A percentile compares a stretch with the other conserved stretches of the same genome.
phyloP scores from a whole-genome alignment of 2,888 invertebrate genomes.

The Alentia gelatinosa region DNA sequence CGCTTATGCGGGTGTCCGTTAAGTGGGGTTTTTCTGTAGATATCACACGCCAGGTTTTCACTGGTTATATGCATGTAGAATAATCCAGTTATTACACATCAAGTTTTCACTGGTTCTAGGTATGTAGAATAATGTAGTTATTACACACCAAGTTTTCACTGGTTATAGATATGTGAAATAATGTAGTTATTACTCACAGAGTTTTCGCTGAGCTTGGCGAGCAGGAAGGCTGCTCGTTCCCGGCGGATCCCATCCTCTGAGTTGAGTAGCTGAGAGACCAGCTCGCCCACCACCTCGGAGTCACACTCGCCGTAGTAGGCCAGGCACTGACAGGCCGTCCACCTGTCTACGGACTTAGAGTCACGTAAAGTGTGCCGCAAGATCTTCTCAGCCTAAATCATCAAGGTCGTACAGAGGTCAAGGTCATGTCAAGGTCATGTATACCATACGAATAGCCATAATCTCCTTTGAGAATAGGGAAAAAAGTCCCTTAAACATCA shows the following conservation, averaged over 20 bases:
- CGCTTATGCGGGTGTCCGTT: too few species aligned
- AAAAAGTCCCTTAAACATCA: too few species aligned
- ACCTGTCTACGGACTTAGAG: slow-evolving; percentile 75
- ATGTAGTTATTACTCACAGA: slow-evolving; percentile 70
- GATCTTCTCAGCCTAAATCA: slow-evolving; percentile 75
- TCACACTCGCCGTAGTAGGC: slow-evolving; percentile 78
- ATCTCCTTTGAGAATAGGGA: too few species aligned
- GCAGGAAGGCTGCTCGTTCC: slow-evolving; percentile 75
- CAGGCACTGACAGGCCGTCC: slow-evolving; percentile 80
- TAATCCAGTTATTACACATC: too few species aligned
- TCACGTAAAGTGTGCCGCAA: slow-evolving; percentile 71
- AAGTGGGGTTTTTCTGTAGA: too few species aligned
- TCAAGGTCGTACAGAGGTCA: slow-evolving; percentile 48
- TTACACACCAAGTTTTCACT: too few species aligned
- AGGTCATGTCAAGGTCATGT: not conserved
- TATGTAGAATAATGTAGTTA: too few species aligned
- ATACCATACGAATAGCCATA: too few species aligned
- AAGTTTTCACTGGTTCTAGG: too few species aligned
- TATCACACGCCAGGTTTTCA: too few species aligned
- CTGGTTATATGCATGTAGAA: not conserved
- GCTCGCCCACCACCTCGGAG: slow-evolving; percentile 78
- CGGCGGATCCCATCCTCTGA: slow-evolving; percentile 77
- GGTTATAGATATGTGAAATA: too few species aligned
- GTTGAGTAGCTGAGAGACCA: slow-evolving; percentile 76
- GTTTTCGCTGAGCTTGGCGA: slow-evolving; percentile 76